Conservation (phyloP, 2,113 vertebrate genomes). For the Penelope pileata region DNA sequence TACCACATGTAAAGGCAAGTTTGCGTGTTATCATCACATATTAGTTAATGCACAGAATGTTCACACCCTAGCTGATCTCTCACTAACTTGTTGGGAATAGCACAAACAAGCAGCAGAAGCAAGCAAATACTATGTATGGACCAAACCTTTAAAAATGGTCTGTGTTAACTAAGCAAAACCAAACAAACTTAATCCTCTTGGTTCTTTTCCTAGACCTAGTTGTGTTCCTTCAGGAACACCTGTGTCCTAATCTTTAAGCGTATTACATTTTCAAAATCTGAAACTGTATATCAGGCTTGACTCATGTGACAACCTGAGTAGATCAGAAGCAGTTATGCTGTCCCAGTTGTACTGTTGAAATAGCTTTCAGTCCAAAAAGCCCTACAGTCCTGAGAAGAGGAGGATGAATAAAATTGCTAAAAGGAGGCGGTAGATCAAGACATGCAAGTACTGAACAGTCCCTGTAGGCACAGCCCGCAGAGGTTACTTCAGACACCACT, state of each 20-base stretch:
- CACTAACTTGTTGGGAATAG: background rate
- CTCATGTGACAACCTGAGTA: background rate
- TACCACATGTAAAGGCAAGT: conserved; percentile 39
- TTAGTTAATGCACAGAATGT: background rate
- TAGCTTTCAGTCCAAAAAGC: background rate
- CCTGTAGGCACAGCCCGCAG: background rate
- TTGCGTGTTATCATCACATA: background rate
- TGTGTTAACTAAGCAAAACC: background rate
- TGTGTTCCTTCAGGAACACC: background rate
- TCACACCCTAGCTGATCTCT: background rate
- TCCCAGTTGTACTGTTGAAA: background rate
- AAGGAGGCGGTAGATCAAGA: background rate
- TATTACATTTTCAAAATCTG: background rate
- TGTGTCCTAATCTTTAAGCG: background rate
- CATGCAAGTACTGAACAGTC: background rate
- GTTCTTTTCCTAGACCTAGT: background rate
- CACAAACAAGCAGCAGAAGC: conserved; percentile 2
- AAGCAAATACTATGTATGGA: background rate
- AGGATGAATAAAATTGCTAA: background rate
- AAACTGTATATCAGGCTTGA: background rate
- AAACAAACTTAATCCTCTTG: background rate
- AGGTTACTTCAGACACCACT: background rate
- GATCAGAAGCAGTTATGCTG: background rate
- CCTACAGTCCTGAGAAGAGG: background rate
- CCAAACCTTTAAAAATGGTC: background rate